Conservation (phyloP, 2,113 vertebrate species). For the Aspidoscelis tigris region DNA sequence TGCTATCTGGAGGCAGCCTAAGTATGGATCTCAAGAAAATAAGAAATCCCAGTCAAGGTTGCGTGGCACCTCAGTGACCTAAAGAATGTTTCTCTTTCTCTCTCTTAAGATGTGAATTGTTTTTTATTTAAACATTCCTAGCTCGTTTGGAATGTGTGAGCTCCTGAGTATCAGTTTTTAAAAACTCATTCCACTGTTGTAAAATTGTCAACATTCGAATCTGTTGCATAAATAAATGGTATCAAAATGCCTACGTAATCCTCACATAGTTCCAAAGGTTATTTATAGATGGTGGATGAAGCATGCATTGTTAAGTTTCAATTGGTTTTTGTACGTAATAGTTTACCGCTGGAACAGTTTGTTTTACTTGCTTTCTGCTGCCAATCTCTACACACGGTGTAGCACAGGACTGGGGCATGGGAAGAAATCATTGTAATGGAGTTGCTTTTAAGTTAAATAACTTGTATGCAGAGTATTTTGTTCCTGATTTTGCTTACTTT, state of each 20-base stretch:
- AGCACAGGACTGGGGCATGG: neutral
- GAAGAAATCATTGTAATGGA: constrained; percentile 13
- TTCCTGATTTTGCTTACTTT: constrained; percentile 8
- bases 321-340: neutral
- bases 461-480: neutral
- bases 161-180: neutral
- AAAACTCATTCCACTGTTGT: neutral
- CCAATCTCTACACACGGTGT: neutral
- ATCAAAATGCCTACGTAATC: neutral
- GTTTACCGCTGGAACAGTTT: constrained; percentile 8
- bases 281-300: accelerated
- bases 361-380: constrained; percentile 14
- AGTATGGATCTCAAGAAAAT: neutral
- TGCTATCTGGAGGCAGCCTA: no score
- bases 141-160: neutral
- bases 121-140: neutral
- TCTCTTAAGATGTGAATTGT: neutral
- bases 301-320: accelerated
- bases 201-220: neutral
- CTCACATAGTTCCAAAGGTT: accelerated
- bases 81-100: neutral
- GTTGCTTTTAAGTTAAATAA: no score
- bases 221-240: neutral
- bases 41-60: neutral
- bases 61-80: neutral